A percentile compares a stretch with the other conserved stretches of the same genome.
phyloP scores from a whole-genome alignment of 1,140 invertebrate species.

The Drosophila malerkotliana region DNA sequence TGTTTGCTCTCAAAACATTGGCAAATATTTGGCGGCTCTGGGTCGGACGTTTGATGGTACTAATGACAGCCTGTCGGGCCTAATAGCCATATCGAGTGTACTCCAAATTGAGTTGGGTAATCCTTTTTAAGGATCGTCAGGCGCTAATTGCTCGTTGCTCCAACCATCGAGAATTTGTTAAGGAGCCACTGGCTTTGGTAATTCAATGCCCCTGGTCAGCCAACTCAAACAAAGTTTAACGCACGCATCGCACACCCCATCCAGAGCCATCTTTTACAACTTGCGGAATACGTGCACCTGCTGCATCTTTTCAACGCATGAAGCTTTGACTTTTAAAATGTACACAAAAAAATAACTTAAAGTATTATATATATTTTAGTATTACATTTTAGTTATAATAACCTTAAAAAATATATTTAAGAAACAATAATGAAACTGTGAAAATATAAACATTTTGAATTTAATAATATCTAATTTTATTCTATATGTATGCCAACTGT shows the following conservation, averaged over 20 bases:
- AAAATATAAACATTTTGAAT: not conserved
- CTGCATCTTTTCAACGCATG: not conserved
- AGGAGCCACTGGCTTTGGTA: conserved; percentile 4
- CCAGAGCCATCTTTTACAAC: conserved; percentile 6
- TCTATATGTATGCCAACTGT: conserved; percentile 16
- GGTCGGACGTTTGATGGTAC: conserved; percentile 23
- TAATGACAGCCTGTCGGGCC: conserved; percentile 70
- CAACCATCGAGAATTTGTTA: conserved; percentile 10
- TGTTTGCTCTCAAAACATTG: conserved; percentile 63
- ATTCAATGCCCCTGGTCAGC: conserved; percentile 21
- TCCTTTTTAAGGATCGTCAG: conserved; percentile 24
- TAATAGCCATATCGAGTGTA: conserved; percentile 68
- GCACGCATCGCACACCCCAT: conserved; percentile 25
- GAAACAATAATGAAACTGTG: not conserved
- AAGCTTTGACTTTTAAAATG: not conserved
- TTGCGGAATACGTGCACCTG: conserved; percentile 31
- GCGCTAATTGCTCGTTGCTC: conserved; percentile 56
- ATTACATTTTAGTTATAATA: no score
- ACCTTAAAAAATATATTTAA: no score
- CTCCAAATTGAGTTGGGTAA: conserved; percentile 59
- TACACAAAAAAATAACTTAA: not conserved
- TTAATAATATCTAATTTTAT: not conserved
- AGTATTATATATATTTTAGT: no score
- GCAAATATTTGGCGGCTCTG: conserved; percentile 64
- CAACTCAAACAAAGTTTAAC: conserved; percentile 42